These are phyloP conservation scores for Hypolimnas misippus DNA, from an alignment of 2,888 invertebrate species.

Conservation along the genomic window DNA sequence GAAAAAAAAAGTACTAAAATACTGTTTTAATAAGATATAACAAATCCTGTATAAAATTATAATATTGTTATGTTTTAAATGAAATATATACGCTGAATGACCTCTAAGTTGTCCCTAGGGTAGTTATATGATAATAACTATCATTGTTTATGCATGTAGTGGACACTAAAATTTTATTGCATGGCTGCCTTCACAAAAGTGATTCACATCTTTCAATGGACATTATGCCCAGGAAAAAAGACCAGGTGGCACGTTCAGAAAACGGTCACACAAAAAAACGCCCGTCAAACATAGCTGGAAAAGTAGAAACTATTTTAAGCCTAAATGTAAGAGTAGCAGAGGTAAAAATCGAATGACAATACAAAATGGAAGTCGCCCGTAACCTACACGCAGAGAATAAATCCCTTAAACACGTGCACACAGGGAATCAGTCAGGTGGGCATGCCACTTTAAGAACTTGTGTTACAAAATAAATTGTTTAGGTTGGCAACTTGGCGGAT, in stretches of 20 bases:
- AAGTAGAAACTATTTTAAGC: slow-evolving; percentile 50
- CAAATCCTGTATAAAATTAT: too few relatives aligned
- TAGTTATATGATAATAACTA: slow-evolving; percentile 5
- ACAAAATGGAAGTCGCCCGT: slow-evolving; percentile 54
- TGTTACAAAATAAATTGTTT: slow-evolving; percentile 57
- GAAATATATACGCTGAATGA: not conserved
- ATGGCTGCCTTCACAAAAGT: slow-evolving; percentile 62
- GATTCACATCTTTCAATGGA: slow-evolving; percentile 73
- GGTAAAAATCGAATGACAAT: slow-evolving; percentile 60
- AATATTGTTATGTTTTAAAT: not conserved
- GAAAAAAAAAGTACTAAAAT: too few relatives aligned
- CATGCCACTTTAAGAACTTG: slow-evolving; percentile 51
- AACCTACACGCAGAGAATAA: slow-evolving; percentile 65
- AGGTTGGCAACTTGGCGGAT: slow-evolving; percentile 49
- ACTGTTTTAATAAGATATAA: too few relatives aligned
- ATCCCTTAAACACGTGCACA: slow-evolving; percentile 78
- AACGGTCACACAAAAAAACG: slow-evolving; percentile 66
- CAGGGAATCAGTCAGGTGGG: slow-evolving; percentile 74
- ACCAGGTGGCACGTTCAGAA: slow-evolving; percentile 78
- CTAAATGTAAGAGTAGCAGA: slow-evolving; percentile 51
- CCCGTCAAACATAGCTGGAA: slow-evolving; percentile 59
- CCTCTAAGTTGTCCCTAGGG: not conserved
- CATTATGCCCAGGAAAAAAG: slow-evolving; percentile 71
- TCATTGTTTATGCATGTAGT: slow-evolving; percentile 40
- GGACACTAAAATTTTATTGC: slow-evolving; percentile 50